Conservation (phyloP, 2,797 vertebrate genomes). For the Sebastes hopkinsi region DNA sequence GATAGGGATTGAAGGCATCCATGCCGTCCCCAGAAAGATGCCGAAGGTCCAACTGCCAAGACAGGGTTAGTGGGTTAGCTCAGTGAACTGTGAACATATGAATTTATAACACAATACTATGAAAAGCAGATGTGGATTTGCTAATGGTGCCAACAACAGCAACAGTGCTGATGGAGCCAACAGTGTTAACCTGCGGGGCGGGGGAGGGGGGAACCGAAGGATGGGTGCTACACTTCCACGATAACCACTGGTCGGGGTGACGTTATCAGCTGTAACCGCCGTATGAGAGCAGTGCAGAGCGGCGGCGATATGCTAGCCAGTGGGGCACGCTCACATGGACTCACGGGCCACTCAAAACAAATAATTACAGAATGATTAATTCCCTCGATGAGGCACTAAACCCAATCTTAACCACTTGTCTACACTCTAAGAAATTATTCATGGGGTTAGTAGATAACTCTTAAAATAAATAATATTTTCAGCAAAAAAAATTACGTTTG, state of each 20-base stretch:
- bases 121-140: too few relatives aligned
- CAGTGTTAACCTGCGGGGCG: too few relatives aligned
- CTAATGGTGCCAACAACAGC: too few relatives aligned
- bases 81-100: not conserved
- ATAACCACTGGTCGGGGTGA: too few relatives aligned
- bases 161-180: too few relatives aligned
- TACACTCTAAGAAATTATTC: not conserved
- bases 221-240: too few relatives aligned
- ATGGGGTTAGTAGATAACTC: not conserved
- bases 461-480: not conserved
- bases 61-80: not conserved
- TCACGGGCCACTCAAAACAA: not conserved
- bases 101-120: not conserved
- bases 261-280: too few relatives aligned
- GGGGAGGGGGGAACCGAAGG: too few relatives aligned
- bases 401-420: not conserved
- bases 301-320: too few relatives aligned
- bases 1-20: constrained; percentile 19
- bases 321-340: too few relatives aligned
- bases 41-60: not conserved
- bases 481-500: not conserved
- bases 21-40: constrained; percentile 2
- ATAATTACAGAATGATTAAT: not conserved
- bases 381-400: not conserved
- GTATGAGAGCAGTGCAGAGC: too few relatives aligned